A percentile compares a stretch with the other conserved stretches of the same genome.
Conservation (phyloP, 2,113 vertebrate species). For the Tetrao urogallus region DNA sequence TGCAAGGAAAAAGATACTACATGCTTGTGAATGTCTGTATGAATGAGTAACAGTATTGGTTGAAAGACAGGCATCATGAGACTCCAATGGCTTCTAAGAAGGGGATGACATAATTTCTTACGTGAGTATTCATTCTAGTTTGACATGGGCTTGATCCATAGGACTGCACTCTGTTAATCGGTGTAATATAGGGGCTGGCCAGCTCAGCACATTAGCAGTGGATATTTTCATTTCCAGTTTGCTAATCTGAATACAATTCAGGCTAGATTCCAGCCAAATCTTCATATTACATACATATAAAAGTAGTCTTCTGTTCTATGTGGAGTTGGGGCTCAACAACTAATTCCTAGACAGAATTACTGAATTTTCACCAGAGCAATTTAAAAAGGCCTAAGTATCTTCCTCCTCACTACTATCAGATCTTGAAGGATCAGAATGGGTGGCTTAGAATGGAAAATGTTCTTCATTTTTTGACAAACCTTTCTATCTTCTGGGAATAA, state of each 20-base stretch:
- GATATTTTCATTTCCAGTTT: not conserved
- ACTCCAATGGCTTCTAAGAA: not conserved
- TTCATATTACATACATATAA: not conserved
- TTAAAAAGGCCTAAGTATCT: not conserved
- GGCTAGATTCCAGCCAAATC: not conserved
- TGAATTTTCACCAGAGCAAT: not conserved
- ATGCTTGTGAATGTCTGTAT: not conserved
- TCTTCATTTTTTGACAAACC: not conserved
- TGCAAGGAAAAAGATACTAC: not conserved
- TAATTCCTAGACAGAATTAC: not conserved
- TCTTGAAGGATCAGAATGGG: not conserved
- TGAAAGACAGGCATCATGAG: not conserved
- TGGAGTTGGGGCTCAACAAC: not conserved
- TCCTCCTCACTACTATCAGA: not conserved
- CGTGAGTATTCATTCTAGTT: not conserved
- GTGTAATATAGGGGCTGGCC: not conserved
- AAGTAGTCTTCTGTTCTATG: not conserved
- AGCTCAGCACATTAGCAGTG: slow-evolving; percentile 1
- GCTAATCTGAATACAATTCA: not conserved
- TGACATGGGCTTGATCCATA: not conserved
- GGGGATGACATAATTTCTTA: not conserved
- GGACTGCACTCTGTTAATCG: not conserved
- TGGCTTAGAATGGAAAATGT: not conserved
- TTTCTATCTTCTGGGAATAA: slow-evolving; percentile 14
- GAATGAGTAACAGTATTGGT: not conserved